phyloP scores from a whole-genome alignment of 1,140 invertebrate genomes.

The Drosophila pandora region DNA sequence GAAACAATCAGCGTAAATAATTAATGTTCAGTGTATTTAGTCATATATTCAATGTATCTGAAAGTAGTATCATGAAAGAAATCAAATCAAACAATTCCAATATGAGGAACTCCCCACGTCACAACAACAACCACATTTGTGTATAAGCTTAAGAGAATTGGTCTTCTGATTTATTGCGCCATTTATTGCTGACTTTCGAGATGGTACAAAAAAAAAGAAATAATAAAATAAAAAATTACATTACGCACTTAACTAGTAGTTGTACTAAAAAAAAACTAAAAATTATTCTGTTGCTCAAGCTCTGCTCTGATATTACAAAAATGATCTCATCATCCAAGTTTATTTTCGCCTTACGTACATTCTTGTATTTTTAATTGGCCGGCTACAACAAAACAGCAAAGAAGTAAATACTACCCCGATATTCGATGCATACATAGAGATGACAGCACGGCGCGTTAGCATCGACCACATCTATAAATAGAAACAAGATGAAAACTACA shows the following conservation, averaged over 20 bases:
- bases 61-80: conserved; percentile 28
- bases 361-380: conserved; percentile 52
- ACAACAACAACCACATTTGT: conserved; percentile 8
- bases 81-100: conserved; percentile 18
- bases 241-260: conserved; percentile 4
- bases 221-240: neutral
- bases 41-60: conserved; percentile 34
- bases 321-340: conserved; percentile 84
- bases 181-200: conserved; percentile 73
- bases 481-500: conserved; percentile 62
- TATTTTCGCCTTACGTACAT: conserved; percentile 82
- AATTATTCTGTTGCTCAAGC: conserved; percentile 59
- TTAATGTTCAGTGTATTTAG: conserved; percentile 41
- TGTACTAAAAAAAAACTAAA: conserved; percentile 33
- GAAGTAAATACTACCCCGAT: conserved; percentile 25
- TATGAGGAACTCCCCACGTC: conserved; percentile 13
- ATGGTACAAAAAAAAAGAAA: conserved; percentile 26
- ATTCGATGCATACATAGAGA: conserved; percentile 23
- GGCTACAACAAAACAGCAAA: conserved; percentile 51
- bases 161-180: conserved; percentile 39
- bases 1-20: conserved; percentile 44
- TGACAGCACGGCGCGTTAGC: conserved; percentile 67
- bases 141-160: conserved; percentile 34
- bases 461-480: conserved; percentile 71
- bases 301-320: conserved; percentile 71